phyloP scores from a whole-genome alignment of 2,797 vertebrate genomes.

The Chromis chromis region DNA sequence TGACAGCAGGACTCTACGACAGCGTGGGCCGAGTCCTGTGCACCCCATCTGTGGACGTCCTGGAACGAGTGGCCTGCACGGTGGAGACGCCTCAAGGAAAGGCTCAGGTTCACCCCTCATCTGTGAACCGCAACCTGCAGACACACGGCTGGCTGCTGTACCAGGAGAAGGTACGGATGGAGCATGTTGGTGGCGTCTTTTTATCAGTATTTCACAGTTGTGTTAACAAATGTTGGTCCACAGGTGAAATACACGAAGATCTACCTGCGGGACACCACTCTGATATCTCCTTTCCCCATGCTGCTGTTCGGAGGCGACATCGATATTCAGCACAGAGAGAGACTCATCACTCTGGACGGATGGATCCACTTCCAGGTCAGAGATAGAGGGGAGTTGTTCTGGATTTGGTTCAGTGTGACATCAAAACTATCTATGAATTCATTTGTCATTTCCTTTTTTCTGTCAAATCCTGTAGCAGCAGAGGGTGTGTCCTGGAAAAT shows the following conservation, averaged over 20 bases:
- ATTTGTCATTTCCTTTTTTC: too few relatives aligned
- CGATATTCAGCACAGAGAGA: conserved; percentile 94
- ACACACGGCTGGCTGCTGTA: conserved; percentile 94
- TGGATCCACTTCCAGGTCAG: conserved; percentile 98
- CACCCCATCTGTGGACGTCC: conserved; percentile 90
- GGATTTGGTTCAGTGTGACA: background rate
- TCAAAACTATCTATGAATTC: too few relatives aligned
- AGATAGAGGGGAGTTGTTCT: background rate
- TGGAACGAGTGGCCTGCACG: conserved; percentile 89
- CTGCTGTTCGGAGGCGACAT: conserved; percentile 97
- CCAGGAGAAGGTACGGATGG: conserved; percentile 90
- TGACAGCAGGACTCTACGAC: conserved; percentile 95
- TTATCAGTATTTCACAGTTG: background rate
- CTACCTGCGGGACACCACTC: conserved; percentile 92
- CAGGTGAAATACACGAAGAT: conserved; percentile 95
- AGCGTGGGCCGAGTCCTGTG: conserved; percentile 90
- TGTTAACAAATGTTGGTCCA: conserved; percentile 11
- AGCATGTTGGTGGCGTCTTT: background rate
- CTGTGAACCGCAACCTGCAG: conserved; percentile 94
- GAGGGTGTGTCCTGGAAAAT: background rate
- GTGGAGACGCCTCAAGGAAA: conserved; percentile 95
- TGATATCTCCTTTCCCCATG: conserved; percentile 94
- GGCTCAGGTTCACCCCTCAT: conserved; percentile 95
- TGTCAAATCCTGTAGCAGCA: background rate
- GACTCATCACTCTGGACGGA: conserved; percentile 92